Conservation (phyloP, 2,113 vertebrate genomes). For the Salvelinus namaycush region DNA sequence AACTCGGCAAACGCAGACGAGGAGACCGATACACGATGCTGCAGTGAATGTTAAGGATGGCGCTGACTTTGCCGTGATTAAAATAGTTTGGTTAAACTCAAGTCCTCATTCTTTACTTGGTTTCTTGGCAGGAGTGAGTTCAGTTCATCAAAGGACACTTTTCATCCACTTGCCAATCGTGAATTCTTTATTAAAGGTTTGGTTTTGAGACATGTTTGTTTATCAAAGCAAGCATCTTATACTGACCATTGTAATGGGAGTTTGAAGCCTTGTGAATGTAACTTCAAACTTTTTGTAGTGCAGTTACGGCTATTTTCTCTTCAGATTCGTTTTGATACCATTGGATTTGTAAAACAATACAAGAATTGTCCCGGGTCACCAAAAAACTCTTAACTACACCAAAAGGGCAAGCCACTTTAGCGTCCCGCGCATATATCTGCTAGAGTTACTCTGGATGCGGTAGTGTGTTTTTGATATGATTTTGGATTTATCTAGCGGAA, state of each 20-base stretch:
- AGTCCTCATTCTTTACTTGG: constrained; percentile 30
- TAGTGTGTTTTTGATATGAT: constrained; percentile 35
- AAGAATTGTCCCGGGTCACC: constrained; percentile 41
- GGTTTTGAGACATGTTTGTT: constrained; percentile 24
- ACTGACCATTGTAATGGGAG: constrained; percentile 33
- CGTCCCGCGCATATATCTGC: constrained; percentile 5
- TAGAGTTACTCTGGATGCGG: constrained; percentile 25
- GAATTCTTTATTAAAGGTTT: constrained; percentile 15
- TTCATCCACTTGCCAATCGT: constrained; percentile 32
- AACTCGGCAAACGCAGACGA: constrained; percentile 23
- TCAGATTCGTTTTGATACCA: constrained; percentile 34
- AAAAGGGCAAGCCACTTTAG: constrained; percentile 23
- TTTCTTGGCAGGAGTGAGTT: constrained; percentile 43
- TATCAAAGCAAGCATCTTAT: constrained; percentile 35
- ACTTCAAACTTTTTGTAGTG: background rate
- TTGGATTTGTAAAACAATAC: constrained; percentile 50
- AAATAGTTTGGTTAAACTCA: constrained; percentile 50
- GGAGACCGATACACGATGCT: constrained; percentile 29
- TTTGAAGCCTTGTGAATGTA: constrained; percentile 42
- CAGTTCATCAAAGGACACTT: constrained; percentile 47
- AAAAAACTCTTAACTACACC: constrained; percentile 26
- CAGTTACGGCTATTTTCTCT: constrained; percentile 22
- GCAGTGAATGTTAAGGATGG: constrained; percentile 39
- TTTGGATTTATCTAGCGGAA: constrained; percentile 24
- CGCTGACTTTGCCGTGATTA: constrained; percentile 33